These are phyloP conservation scores for Proterorhinus semilunaris DNA, from an alignment of 2,113 vertebrate genomes.

Conservation along the genomic window DNA sequence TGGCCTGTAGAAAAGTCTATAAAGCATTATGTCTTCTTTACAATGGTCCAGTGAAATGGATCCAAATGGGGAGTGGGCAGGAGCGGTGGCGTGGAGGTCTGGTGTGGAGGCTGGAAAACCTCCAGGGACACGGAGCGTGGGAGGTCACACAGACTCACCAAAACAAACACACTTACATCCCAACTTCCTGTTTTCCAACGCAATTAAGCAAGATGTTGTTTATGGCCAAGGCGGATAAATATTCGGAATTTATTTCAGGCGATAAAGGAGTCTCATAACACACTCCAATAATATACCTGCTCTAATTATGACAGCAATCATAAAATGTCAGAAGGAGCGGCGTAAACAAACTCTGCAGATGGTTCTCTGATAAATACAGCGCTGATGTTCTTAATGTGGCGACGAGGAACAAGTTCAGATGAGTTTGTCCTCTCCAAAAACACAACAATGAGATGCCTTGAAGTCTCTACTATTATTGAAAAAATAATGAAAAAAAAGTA, in stretches of 20 bases:
- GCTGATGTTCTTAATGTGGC: conserved; percentile 44
- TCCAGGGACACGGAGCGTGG: neutral
- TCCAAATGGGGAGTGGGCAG: neutral
- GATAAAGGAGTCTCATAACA: conserved; percentile 78
- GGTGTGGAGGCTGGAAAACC: neutral
- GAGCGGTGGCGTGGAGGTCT: neutral
- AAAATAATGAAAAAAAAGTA: no score
- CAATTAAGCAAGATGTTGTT: conserved; percentile 71
- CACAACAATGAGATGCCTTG: no score
- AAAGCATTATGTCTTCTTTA: no score
- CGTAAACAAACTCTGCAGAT: conserved; percentile 69
- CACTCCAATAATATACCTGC: conserved; percentile 76
- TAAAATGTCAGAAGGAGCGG: conserved; percentile 75
- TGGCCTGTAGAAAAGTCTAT: no score
- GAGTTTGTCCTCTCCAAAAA: no score
- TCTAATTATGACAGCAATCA: conserved; percentile 78
- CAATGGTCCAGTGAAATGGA: no score
- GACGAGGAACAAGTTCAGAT: conserved; percentile 13
- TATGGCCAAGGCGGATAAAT: conserved; percentile 72
- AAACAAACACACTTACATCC: conserved; percentile 8
- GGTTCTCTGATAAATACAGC: conserved; percentile 67
- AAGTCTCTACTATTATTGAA: no score
- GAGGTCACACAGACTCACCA: conserved; percentile 1
- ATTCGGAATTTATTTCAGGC: conserved; percentile 76
- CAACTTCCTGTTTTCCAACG: conserved; percentile 52